Percentiles rank a stretch among this genome's conserved stretches.
Conservation (phyloP, 2,113 vertebrate species). For the Lamprologus sp. region DNA sequence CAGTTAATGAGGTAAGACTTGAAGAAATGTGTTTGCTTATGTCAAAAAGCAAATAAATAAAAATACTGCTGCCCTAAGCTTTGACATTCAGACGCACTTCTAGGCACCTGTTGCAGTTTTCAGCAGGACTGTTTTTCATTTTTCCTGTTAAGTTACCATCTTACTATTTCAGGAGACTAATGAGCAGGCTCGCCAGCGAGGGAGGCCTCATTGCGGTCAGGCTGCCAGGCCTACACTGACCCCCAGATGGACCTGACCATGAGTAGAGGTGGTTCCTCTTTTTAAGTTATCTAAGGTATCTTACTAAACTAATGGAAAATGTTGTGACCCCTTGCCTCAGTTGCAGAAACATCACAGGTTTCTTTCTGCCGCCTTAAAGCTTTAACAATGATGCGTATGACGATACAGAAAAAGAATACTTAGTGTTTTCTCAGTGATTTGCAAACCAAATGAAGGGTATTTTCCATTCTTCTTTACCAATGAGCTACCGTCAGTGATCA, state of each 20-base stretch:
- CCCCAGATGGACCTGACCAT: background rate
- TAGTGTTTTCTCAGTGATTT: background rate
- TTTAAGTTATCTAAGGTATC: background rate
- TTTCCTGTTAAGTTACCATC: fast-evolving
- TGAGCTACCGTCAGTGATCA: background rate
- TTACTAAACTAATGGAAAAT: background rate
- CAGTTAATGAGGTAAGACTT: background rate
- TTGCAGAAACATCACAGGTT: background rate
- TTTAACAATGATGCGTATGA: background rate
- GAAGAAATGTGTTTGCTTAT: background rate
- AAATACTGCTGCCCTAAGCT: background rate
- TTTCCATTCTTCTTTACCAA: background rate
- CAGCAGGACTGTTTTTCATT: background rate
- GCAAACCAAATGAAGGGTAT: background rate
- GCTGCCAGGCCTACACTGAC: background rate
- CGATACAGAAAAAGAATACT: background rate
- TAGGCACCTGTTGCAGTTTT: background rate
- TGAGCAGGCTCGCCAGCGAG: background rate
- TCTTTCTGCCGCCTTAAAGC: background rate
- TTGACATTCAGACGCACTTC: background rate
- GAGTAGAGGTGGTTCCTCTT: background rate
- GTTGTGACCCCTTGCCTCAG: fast-evolving
- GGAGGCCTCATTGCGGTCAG: background rate
- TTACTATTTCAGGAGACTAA: background rate
- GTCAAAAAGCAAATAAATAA: background rate